phyloP scores from a whole-genome alignment of 2,888 invertebrate genomes.

The Trichogramma dendrolimi region DNA sequence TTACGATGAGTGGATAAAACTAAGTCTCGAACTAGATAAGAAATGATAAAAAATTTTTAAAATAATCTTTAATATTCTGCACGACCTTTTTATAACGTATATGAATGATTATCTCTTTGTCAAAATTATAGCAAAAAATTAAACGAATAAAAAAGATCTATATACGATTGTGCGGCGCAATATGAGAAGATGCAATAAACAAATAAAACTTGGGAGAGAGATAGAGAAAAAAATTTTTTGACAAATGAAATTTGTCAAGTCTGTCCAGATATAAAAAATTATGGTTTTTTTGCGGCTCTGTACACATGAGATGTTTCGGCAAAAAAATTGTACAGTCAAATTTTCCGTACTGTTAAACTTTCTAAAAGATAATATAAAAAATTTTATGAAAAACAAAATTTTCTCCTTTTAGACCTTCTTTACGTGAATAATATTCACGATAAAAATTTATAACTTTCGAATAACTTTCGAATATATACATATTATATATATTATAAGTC shows the following conservation, averaged over 20 bases:
- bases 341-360: slow-evolving; percentile 22
- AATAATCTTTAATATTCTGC: slow-evolving; percentile 20
- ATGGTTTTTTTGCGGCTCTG: slow-evolving; percentile 11
- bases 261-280: slow-evolving; percentile 13
- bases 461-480: background rate
- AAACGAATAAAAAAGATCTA: no score
- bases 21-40: background rate
- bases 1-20: slow-evolving; percentile 5
- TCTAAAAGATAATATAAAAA: slow-evolving; percentile 2
- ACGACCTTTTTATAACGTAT: slow-evolving; percentile 16
- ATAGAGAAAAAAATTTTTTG: no score
- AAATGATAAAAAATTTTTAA: slow-evolving; percentile 13
- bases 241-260: background rate
- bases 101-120: no score
- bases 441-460: background rate
- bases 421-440: background rate
- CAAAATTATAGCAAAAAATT: no score
- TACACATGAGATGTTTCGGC: slow-evolving; percentile 10
- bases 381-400: slow-evolving; percentile 1
- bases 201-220: no score
- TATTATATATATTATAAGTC: slow-evolving; percentile 2
- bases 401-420: slow-evolving; percentile 1
- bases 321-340: slow-evolving; percentile 16
- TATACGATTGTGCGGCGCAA: no score
- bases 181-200: no score